phyloP scores from a whole-genome alignment of 1,140 invertebrate species.

The Eciton burchellii region DNA sequence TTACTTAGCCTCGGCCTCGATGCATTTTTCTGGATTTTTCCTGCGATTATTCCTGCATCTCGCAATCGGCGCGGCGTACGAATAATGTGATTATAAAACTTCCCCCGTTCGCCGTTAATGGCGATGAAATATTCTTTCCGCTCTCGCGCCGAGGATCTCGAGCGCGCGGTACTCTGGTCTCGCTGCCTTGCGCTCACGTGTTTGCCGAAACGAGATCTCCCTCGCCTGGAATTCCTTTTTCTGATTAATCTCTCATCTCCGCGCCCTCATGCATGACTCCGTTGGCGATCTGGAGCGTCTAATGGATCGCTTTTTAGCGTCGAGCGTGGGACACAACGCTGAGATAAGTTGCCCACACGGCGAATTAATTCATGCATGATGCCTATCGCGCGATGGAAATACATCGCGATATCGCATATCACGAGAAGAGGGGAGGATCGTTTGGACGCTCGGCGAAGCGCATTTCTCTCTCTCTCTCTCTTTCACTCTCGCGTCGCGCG shows the following conservation, averaged over 20 bases:
- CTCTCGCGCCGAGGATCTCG: neutral
- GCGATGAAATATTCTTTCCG: constrained; percentile 32
- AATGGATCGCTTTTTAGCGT: constrained; percentile 19
- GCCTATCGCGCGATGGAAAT: neutral
- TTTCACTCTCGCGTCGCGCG: too few relatives aligned
- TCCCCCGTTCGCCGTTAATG: neutral
- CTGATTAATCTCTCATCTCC: too few relatives aligned
- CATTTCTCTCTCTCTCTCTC: constrained; percentile 14
- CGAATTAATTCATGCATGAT: constrained; percentile 33
- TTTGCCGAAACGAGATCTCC: neutral
- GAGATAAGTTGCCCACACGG: neutral
- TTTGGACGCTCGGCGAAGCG: constrained; percentile 24
- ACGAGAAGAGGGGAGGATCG: neutral
- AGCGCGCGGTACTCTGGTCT: neutral
- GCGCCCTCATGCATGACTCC: neutral
- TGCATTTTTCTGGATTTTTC: constrained; percentile 20
- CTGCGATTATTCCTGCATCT: constrained; percentile 47
- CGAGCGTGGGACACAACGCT: neutral
- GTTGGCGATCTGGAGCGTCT: neutral
- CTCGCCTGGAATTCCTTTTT: neutral
- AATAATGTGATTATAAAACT: constrained; percentile 44
- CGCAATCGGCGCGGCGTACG: constrained; percentile 11
- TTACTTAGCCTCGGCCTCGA: constrained; percentile 16
- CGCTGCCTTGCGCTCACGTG: neutral
- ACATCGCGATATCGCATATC: constrained; percentile 25